phyloP scores from a whole-genome alignment of 2,888 invertebrate species.

The Ochropleura leucogaster region DNA sequence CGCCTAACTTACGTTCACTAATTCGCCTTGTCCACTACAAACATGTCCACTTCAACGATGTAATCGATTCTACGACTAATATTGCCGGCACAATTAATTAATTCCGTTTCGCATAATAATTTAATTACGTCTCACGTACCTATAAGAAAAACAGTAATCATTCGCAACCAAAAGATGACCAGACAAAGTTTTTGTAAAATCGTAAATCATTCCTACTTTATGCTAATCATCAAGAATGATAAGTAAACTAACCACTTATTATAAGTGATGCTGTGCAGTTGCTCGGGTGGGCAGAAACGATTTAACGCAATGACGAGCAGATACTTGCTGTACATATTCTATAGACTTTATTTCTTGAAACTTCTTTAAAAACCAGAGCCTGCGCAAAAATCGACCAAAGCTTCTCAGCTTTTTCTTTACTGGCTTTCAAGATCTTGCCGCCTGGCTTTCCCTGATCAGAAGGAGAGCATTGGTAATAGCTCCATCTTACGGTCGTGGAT shows the following conservation, averaged over 20 bases:
- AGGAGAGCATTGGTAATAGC: too few species aligned
- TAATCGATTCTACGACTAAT: neutral
- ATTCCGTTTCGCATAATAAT: neutral
- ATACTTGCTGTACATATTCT: too few species aligned
- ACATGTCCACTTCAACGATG: neutral
- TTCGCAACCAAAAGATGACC: conserved; percentile 14
- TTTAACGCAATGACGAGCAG: too few species aligned
- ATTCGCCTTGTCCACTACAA: neutral
- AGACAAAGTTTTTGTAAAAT: neutral
- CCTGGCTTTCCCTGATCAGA: too few species aligned
- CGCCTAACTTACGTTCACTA: neutral
- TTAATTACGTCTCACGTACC: neutral
- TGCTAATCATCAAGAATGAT: neutral
- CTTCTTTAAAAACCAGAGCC: too few species aligned
- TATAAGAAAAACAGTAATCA: neutral
- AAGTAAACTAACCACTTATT: neutral
- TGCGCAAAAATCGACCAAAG: too few species aligned
- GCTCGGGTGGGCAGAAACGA: too few species aligned
- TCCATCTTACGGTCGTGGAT: too few species aligned
- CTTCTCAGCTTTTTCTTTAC: too few species aligned
- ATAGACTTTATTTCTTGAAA: too few species aligned
- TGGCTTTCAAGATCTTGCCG: too few species aligned
- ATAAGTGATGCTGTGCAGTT: too few species aligned
- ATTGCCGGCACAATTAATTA: neutral
- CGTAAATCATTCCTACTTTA: conserved; percentile 4